phyloP scores from a whole-genome alignment of 1,140 invertebrate species.

The Anadara kagoshimensis region DNA sequence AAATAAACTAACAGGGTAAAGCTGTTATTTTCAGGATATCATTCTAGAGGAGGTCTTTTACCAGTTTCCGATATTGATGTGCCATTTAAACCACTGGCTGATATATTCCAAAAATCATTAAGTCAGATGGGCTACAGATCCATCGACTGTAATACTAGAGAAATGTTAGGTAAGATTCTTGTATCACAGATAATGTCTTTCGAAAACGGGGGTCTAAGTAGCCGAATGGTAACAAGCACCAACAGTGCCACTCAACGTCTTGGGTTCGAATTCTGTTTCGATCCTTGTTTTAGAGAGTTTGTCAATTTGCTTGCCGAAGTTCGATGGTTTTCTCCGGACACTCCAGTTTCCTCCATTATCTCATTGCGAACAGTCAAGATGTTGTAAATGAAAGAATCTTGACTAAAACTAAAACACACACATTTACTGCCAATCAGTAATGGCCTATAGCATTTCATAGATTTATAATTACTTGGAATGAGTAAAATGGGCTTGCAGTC shows the following conservation, averaged over 20 bases:
- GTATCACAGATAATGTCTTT: not conserved
- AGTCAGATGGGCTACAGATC: constrained; percentile 27
- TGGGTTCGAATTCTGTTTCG: too few species aligned
- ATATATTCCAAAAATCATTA: constrained; percentile 28
- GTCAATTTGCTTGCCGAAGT: not conserved
- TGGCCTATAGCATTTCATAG: too few species aligned
- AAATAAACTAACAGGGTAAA: too few species aligned
- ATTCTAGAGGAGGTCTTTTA: constrained; percentile 38
- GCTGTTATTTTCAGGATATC: constrained; percentile 34
- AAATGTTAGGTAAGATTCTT: constrained; percentile 17
- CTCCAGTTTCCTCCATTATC: not conserved
- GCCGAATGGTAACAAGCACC: too few species aligned
- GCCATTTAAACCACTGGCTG: constrained; percentile 10
- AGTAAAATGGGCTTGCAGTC: too few species aligned
- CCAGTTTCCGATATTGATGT: constrained; percentile 20
- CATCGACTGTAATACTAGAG: constrained; percentile 42
- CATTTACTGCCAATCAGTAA: too few species aligned
- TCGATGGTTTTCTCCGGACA: not conserved
- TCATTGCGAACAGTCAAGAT: too few species aligned
- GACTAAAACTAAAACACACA: too few species aligned
- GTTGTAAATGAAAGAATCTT: too few species aligned
- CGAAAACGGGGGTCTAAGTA: not conserved
- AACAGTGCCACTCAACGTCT: too few species aligned
- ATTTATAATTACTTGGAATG: too few species aligned
- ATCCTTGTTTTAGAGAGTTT: not conserved